Conservation (phyloP, 2,888 invertebrate species). For the Euzetes globulus region DNA sequence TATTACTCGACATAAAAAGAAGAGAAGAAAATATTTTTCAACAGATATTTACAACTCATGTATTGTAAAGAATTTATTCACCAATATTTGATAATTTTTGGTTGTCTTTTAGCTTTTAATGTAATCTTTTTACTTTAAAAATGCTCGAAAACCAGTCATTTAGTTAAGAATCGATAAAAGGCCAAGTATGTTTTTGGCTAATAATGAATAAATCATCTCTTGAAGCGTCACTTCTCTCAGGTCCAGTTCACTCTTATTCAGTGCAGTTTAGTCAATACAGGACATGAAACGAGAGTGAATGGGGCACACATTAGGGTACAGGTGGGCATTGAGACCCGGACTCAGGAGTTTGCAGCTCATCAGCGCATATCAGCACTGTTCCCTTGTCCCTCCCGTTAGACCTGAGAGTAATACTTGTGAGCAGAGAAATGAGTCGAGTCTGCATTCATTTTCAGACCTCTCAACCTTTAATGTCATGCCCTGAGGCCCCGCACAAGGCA, state of each 20-base stretch:
- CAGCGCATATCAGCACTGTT: background rate
- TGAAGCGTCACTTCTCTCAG: slow-evolving; percentile 2
- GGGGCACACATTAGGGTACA: background rate
- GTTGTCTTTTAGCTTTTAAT: too few relatives aligned
- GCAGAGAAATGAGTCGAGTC: background rate
- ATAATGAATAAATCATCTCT: background rate
- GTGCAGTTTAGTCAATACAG: background rate
- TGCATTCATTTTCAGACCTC: background rate
- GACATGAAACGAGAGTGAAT: background rate
- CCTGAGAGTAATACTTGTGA: background rate
- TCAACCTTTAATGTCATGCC: background rate
- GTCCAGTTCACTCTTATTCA: too few relatives aligned
- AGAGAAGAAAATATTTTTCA: background rate
- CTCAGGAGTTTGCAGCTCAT: slow-evolving; percentile 8
- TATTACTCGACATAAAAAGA: background rate
- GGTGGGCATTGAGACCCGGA: background rate
- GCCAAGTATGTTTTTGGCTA: background rate
- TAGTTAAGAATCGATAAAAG: too few relatives aligned
- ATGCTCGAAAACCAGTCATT: too few relatives aligned
- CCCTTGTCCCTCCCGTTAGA: background rate
- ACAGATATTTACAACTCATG: background rate
- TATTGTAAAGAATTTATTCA: too few relatives aligned
- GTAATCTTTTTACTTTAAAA: too few relatives aligned
- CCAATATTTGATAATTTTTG: too few relatives aligned
- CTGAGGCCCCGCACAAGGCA: background rate